Evolutionary conservation across 2,888 invertebrate genomes (phyloP).

Genomic region (Ectemnius cavifrons): DNA sequence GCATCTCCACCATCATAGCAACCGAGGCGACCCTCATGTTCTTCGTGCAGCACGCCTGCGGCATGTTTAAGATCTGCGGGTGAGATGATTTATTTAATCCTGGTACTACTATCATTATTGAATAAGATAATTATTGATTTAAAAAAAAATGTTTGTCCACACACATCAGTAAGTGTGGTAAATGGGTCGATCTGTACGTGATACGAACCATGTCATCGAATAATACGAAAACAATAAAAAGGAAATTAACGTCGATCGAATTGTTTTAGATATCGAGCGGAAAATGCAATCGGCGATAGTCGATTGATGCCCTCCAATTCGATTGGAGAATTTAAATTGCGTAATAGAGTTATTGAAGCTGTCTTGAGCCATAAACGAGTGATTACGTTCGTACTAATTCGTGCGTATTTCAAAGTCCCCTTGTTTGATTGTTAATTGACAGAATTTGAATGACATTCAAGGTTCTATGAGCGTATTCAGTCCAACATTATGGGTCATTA

Average conservation of each 20-base stretch:
- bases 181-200: too few relatives aligned
- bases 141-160: too few relatives aligned
- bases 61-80: constrained; percentile 25
- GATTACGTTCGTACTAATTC: background rate
- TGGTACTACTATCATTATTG: too few relatives aligned
- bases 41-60: constrained; percentile 20
- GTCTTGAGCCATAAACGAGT: background rate
- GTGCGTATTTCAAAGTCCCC: too few relatives aligned
- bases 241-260: too few relatives aligned
- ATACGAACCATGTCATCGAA: too few relatives aligned
- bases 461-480: background rate
- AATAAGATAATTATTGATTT: too few relatives aligned
- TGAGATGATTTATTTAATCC: background rate
- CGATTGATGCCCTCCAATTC: background rate
- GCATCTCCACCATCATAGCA: background rate
- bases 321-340: background rate
- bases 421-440: too few relatives aligned
- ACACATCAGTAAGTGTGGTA: too few relatives aligned
- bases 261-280: background rate
- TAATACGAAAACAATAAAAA: too few relatives aligned
- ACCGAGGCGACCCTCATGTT: constrained; percentile 10
- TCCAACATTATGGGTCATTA: background rate
- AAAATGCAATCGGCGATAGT: background rate
- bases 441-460: background rate
- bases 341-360: background rate